Percentiles rank a stretch among this genome's conserved stretches.
Evolutionary conservation across 2,797 vertebrate genomes (phyloP).

Genomic region (Synanceia verrucosa): DNA sequence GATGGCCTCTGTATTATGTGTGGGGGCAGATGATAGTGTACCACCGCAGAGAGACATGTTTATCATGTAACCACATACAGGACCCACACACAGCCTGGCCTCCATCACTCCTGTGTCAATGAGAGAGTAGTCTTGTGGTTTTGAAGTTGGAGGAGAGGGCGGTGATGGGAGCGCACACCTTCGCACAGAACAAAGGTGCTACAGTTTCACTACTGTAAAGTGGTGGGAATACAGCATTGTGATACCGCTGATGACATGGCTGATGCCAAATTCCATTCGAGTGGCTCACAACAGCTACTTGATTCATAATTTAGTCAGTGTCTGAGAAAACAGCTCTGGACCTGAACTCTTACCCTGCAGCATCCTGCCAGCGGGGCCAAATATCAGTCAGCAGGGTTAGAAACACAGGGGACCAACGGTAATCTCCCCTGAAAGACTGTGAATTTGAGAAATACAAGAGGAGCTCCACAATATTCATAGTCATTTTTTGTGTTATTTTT

Average conservation of each 20-base stretch:
- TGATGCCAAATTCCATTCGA: conserved; percentile 21
- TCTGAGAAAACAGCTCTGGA: conserved; percentile 19
- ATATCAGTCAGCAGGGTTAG: neutral
- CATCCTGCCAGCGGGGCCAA: neutral
- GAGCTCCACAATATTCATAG: too few relatives aligned
- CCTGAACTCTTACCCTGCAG: neutral
- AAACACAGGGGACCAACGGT: neutral
- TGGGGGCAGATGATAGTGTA: conserved; percentile 10
- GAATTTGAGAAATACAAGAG: too few relatives aligned
- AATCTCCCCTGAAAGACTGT: neutral
- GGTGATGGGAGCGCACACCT: conserved; percentile 22
- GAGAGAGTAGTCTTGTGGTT: conserved; percentile 45
- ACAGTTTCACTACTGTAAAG: conserved; percentile 31
- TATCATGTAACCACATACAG: conserved; percentile 37
- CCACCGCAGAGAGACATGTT: conserved; percentile 14
- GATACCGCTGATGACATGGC: conserved; percentile 26
- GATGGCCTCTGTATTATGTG: conserved; percentile 9
- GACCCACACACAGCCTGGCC: conserved; percentile 27
- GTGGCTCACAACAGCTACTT: neutral
- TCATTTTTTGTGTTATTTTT: too few relatives aligned
- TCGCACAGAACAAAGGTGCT: conserved; percentile 49
- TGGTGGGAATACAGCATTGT: conserved; percentile 1
- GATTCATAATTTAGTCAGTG: conserved; percentile 34
- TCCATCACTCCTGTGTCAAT: conserved; percentile 13
- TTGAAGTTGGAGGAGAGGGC: neutral